Conservation (phyloP, 1,140 invertebrate species). For the Lamellibrachia luymesi region DNA sequence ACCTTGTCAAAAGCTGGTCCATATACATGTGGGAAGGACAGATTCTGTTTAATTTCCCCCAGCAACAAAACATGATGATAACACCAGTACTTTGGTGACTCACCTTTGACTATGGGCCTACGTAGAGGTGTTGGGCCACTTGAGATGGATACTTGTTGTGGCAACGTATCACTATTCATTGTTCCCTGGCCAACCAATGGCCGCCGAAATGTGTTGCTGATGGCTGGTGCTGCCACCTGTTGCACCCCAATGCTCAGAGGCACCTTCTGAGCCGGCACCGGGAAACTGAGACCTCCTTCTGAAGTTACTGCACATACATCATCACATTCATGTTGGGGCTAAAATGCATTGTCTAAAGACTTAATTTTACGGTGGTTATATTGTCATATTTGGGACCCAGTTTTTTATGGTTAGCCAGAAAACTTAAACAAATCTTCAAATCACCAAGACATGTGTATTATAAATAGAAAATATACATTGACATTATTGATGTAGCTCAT, state of each 20-base stretch:
- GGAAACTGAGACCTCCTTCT: not conserved
- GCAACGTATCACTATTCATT: constrained; percentile 13
- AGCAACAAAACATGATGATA: too few relatives aligned
- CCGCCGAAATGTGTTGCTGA: constrained; percentile 12
- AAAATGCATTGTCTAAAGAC: not conserved
- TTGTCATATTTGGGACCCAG: too few relatives aligned
- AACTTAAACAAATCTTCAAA: too few relatives aligned
- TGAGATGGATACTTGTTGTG: constrained; percentile 13
- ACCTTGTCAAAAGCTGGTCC: too few relatives aligned
- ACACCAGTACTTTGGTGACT: not conserved
- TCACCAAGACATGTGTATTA: too few relatives aligned
- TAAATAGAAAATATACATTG: too few relatives aligned
- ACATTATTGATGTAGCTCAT: too few relatives aligned
- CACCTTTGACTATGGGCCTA: constrained; percentile 51
- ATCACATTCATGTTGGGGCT: not conserved
- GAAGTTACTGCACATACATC: not conserved
- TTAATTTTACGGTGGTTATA: too few relatives aligned
- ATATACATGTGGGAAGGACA: too few relatives aligned
- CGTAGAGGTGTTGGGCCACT: constrained; percentile 33
- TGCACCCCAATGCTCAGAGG: not conserved
- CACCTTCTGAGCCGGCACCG: not conserved
- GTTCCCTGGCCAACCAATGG: constrained; percentile 33
- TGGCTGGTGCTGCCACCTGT: constrained; percentile 7
- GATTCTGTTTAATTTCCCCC: too few relatives aligned
- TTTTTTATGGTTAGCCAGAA: too few relatives aligned